Conservation (phyloP, 2,113 vertebrate species). For the Protobothrops mucrosquamatus region DNA sequence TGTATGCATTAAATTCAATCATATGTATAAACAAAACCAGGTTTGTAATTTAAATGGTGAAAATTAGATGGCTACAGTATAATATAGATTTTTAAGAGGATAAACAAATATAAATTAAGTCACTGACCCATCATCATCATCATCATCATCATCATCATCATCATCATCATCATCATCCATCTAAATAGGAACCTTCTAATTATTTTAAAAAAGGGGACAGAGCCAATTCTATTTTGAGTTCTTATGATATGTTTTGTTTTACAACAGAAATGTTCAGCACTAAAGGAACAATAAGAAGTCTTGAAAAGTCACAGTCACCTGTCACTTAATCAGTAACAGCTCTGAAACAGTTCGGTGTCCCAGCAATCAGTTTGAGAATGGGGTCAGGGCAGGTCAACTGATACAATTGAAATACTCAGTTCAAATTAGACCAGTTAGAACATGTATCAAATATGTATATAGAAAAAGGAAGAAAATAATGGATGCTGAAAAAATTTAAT, state of each 20-base stretch:
- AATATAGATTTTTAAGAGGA: background rate
- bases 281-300: background rate
- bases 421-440: background rate
- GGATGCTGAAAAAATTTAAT: background rate
- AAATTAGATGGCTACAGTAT: background rate
- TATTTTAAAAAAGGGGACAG: background rate
- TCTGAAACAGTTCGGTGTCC: background rate
- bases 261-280: background rate
- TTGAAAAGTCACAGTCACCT: slow-evolving; percentile 17
- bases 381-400: background rate
- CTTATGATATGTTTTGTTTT: slow-evolving; percentile 4
- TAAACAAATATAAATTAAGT: background rate
- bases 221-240: background rate
- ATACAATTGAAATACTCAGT: background rate
- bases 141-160: background rate
- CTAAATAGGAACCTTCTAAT: background rate
- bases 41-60: background rate
- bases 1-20: background rate
- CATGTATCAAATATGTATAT: background rate
- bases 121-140: background rate
- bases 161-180: background rate
- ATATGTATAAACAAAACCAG: background rate
- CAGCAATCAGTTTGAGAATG: background rate
- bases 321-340: slow-evolving; percentile 23
- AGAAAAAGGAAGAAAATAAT: background rate